Evolutionary conservation across 2,113 vertebrate species (phyloP).

Genomic region (Calyptommatus sinebrachiatus): DNA sequence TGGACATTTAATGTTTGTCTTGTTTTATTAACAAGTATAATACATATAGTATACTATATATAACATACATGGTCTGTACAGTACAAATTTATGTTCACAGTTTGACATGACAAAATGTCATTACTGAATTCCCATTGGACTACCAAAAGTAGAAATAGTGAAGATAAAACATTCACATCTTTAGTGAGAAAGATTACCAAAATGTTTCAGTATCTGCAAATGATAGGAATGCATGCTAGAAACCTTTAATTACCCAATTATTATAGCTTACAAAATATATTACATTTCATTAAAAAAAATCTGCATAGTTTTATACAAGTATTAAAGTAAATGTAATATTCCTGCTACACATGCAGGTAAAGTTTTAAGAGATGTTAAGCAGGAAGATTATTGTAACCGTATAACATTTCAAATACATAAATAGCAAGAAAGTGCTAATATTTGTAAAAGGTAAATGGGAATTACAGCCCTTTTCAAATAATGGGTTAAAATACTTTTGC

Average conservation of each 20-base stretch:
- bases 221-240: conserved; percentile 81
- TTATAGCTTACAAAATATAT: conserved; percentile 86
- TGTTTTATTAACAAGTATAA: conserved; percentile 91
- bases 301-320: conserved; percentile 78
- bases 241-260: conserved; percentile 88
- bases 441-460: conserved; percentile 64
- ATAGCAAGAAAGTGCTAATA: conserved; percentile 73
- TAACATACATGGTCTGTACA: conserved; percentile 83
- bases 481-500: conserved; percentile 61
- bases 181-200: conserved; percentile 80
- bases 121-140: conserved; percentile 89
- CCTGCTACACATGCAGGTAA: conserved; percentile 70
- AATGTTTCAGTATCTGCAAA: conserved; percentile 79
- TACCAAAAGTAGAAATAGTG: conserved; percentile 81
- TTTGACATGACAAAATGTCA: conserved; percentile 87
- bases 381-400: conserved; percentile 73
- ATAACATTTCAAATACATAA: conserved; percentile 68
- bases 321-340: conserved; percentile 73
- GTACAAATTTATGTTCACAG: conserved; percentile 90
- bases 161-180: conserved; percentile 83
- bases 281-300: conserved; percentile 75
- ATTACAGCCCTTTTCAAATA: conserved; percentile 62
- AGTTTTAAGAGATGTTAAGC: conserved; percentile 73
- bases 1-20: conserved; percentile 55
- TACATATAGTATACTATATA: conserved; percentile 73